Percentiles rank a stretch among this genome's conserved stretches.
Conservation (phyloP, 2,113 vertebrate genomes). For the Globicephala melas region DNA sequence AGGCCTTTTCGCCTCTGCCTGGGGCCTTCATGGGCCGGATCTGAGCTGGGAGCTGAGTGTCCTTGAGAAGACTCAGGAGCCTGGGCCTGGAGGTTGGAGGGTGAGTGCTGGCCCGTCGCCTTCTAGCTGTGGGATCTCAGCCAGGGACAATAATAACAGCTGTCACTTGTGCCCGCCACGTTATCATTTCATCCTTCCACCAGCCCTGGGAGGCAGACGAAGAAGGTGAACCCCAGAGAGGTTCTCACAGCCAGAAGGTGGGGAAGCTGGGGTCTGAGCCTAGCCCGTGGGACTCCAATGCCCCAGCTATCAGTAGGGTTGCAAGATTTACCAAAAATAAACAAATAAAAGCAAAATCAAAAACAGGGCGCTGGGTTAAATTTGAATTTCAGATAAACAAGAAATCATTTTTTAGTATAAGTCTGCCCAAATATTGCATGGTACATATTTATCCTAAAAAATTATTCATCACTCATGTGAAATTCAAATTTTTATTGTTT, state of each 20-base stretch:
- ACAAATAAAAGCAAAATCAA: neutral
- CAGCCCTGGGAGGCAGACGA: neutral
- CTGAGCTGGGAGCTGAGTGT: neutral
- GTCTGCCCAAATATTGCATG: neutral
- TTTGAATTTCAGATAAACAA: neutral
- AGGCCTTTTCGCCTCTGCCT: accelerated
- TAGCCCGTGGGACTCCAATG: neutral
- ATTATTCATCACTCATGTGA: neutral
- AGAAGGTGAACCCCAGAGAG: neutral
- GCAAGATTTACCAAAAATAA: neutral
- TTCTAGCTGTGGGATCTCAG: neutral
- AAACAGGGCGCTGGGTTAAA: neutral
- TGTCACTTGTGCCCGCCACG: neutral
- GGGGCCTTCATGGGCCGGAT: accelerated
- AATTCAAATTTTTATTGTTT: neutral
- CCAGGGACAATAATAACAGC: neutral
- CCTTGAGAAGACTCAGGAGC: neutral
- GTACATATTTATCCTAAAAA: neutral
- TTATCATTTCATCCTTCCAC: neutral
- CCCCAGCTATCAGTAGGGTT: neutral
- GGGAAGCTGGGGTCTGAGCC: neutral
- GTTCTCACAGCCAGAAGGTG: neutral
- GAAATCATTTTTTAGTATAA: neutral
- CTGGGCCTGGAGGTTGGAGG: neutral
- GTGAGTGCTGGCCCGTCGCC: accelerated